Conservation (phyloP, 2,113 vertebrate species). For the Cervus canadensis region DNA sequence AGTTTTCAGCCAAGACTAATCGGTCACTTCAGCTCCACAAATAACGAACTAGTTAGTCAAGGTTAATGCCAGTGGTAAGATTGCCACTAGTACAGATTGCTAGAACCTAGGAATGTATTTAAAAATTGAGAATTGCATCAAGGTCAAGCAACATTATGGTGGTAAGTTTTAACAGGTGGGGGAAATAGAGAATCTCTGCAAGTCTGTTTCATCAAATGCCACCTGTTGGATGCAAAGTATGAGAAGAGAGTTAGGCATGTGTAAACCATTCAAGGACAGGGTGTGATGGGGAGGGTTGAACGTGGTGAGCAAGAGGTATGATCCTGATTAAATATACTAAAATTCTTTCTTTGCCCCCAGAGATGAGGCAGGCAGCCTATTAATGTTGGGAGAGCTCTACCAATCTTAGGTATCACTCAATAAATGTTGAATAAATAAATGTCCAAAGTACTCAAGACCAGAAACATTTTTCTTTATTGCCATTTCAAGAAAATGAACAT, state of each 20-base stretch:
- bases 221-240: background rate
- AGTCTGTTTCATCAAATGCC: background rate
- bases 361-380: background rate
- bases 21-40: background rate
- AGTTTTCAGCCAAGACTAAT: background rate
- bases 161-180: background rate
- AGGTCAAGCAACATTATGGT: no score
- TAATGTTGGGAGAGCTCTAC: background rate
- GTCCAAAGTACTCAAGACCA: background rate
- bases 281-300: background rate
- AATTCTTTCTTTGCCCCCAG: background rate
- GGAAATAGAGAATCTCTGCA: background rate
- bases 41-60: background rate
- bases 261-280: background rate
- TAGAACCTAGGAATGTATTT: background rate
- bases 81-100: background rate
- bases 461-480: background rate
- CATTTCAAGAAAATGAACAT: background rate
- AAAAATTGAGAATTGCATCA: background rate
- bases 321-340: background rate
- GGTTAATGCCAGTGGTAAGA: background rate
- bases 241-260: background rate
- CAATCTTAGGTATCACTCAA: background rate
- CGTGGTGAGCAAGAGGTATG: background rate
- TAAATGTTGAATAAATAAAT: background rate